These are phyloP conservation scores for Ctenicera cuprea DNA, from an alignment of 2,888 invertebrate genomes.

Conservation along the genomic window DNA sequence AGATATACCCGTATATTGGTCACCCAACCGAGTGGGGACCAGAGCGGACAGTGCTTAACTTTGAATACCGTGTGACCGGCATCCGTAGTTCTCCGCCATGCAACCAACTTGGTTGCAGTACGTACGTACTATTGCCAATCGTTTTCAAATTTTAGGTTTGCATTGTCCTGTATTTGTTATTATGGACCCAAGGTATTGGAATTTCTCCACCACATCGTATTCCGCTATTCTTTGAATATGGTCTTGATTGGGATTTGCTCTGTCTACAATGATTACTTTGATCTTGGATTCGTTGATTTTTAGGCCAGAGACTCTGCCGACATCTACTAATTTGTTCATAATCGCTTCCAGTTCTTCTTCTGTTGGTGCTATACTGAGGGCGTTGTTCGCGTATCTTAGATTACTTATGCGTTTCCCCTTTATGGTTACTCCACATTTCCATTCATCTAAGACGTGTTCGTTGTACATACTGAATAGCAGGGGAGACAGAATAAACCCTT, in stretches of 20 bases:
- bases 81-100: too few species aligned
- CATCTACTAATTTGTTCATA: background rate
- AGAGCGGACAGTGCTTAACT: too few species aligned
- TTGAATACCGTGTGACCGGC: too few species aligned
- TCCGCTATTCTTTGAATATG: background rate
- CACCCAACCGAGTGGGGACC: too few species aligned
- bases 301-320: too few species aligned
- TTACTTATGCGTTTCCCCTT: background rate
- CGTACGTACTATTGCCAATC: background rate
- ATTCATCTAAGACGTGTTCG: background rate
- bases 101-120: background rate
- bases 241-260: background rate
- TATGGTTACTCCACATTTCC: background rate
- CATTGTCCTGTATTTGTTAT: too few species aligned
- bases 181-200: too few species aligned
- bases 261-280: background rate
- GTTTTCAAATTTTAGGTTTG: background rate
- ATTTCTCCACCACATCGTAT: background rate
- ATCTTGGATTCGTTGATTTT: background rate
- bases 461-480: background rate
- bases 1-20: too few species aligned
- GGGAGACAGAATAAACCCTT: background rate
- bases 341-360: slow-evolving; percentile 2
- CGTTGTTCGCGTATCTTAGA: background rate
- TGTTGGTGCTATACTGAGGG: background rate